Base-by-base conservation (phyloP, 2,797 vertebrate genomes). In the Anableps anableps region DNA sequence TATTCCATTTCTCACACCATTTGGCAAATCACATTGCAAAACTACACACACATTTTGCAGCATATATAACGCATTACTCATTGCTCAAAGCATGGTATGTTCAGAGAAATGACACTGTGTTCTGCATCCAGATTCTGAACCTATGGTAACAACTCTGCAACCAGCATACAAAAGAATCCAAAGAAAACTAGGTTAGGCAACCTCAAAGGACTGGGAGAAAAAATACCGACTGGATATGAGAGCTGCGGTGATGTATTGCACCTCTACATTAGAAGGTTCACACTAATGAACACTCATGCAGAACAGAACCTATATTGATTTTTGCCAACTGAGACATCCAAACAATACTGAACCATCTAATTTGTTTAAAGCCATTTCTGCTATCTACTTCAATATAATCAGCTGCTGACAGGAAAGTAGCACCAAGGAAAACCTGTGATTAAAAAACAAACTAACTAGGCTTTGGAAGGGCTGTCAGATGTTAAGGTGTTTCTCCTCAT, bases 131-230 rank as follows among this genome's bases (percentile, higher is more conserved):
- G 83, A 93, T 91, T 86, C 74, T 88, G 81, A 92, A 87, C 87
- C 82, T 87, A 80, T 84, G 90, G 88, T 73, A 83, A 76, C 58
- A 82, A 79, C 85, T 78, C 80, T 77, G 81, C 83, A 90, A 83
- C 83, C 80, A 87, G 83, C 81, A 83, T 72, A 80, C 53, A 70
- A 55, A 53, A 34, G n/a, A 41, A 38, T 10, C 45, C 21, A 38
- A 45, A 29, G 43, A 80, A 83, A 92, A 94, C 72, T 94, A 91
- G 88, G 92, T 93, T 93, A 94, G 90, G 85, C 84, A 91, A 91
- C 88, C 91, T 94, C 90, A 95, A 94, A 94, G 88, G 82, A 82
- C 77, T 80, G 21, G 34, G 70, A 89, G 75, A 62, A 74, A 86
- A 91, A 85, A 86, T 60, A 47, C 79, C 82, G 74, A 64, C 64